These are phyloP conservation scores for Baronia brevicornis DNA, from an alignment of 2,888 invertebrate species.

Conservation along the genomic window DNA sequence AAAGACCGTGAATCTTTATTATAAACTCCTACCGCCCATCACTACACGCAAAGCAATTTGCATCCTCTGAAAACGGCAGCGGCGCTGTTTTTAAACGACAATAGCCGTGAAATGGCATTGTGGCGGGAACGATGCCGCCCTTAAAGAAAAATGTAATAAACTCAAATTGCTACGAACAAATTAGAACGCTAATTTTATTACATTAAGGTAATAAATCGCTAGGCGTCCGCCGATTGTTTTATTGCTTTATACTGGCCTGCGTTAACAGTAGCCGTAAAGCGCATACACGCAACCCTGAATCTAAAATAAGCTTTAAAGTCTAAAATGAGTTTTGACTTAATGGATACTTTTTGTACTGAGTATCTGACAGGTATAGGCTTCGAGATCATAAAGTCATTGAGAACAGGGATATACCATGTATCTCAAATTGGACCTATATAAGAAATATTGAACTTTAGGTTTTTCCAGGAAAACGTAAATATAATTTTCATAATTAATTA, in stretches of 20 bases:
- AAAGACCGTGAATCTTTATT: not conserved
- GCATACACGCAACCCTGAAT: slow-evolving; percentile 9
- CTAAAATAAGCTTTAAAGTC: slow-evolving; percentile 21
- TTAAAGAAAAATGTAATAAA: slow-evolving; percentile 53
- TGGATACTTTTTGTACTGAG: slow-evolving; percentile 23
- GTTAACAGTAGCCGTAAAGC: slow-evolving; percentile 52
- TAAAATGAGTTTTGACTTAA: slow-evolving; percentile 20
- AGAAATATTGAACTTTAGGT: no score
- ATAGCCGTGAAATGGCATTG: slow-evolving; percentile 66
- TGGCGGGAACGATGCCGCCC: slow-evolving; percentile 32
- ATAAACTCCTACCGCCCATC: slow-evolving; percentile 1
- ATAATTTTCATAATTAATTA: no score
- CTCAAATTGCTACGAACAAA: slow-evolving; percentile 55
- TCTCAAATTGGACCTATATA: no score
- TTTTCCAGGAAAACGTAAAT: no score
- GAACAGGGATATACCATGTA: no score
- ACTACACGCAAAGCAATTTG: slow-evolving; percentile 68
- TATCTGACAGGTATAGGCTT: no score
- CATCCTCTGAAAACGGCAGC: slow-evolving; percentile 39
- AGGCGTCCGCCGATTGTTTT: slow-evolving; percentile 48
- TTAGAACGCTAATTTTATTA: slow-evolving; percentile 66
- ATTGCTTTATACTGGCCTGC: slow-evolving; percentile 49
- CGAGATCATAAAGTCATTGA: no score
- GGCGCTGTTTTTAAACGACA: slow-evolving; percentile 36
- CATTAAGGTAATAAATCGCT: slow-evolving; percentile 60